phyloP scores from a whole-genome alignment of 2,797 vertebrate genomes.

The Pangasius macronema region DNA sequence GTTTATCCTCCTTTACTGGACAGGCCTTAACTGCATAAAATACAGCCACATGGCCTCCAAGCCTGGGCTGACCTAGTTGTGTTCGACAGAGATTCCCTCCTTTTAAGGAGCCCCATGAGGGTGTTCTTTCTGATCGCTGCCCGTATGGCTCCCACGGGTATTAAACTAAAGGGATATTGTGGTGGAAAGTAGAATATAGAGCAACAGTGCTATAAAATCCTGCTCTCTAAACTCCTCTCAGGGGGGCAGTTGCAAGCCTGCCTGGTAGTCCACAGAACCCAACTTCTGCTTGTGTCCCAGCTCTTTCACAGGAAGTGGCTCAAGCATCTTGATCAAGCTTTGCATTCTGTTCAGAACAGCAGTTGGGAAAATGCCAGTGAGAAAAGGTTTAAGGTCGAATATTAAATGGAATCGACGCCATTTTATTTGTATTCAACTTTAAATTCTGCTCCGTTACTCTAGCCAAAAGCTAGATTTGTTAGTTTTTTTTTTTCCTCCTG shows the following conservation, averaged over 20 bases:
- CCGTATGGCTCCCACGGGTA: slow-evolving; percentile 26
- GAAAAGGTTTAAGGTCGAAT: too few relatives aligned
- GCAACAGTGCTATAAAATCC: slow-evolving; percentile 26
- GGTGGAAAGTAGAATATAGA: slow-evolving; percentile 17
- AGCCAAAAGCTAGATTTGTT: neutral
- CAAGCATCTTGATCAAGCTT: neutral
- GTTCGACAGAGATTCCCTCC: slow-evolving; percentile 3
- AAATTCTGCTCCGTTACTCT: neutral
- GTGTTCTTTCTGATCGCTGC: slow-evolving; percentile 20
- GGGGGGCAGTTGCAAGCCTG: slow-evolving; percentile 4
- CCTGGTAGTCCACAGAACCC: slow-evolving; percentile 7
- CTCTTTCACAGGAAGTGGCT: neutral
- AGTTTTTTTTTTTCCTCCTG: too few relatives aligned
- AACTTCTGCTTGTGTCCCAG: slow-evolving; percentile 8
- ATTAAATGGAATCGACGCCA: neutral
- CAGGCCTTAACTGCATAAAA: slow-evolving; percentile 11
- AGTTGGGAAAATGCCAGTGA: neutral
- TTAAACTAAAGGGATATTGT: slow-evolving; percentile 33
- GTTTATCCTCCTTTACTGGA: slow-evolving; percentile 20
- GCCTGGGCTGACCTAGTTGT: slow-evolving; percentile 1
- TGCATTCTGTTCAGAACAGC: neutral
- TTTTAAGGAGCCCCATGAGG: slow-evolving; percentile 35
- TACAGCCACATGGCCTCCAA: neutral
- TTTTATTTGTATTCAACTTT: neutral
- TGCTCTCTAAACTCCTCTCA: slow-evolving; percentile 24